Conservation (phyloP, 2,888 invertebrate species). For the Creontiades dilutus region DNA sequence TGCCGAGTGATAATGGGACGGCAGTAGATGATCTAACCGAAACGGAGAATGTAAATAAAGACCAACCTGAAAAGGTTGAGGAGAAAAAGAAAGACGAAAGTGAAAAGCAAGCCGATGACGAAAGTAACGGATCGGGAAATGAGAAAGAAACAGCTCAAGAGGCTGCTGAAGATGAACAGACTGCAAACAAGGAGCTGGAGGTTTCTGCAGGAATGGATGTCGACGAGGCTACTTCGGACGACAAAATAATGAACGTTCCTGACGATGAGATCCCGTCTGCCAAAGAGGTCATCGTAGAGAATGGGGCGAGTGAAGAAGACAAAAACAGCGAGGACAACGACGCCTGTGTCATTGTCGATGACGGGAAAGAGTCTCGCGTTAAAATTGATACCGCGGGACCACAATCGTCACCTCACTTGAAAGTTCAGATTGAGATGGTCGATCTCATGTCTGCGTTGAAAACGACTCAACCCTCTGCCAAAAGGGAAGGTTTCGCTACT, state of each 20-base stretch:
- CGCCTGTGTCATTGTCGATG: slow-evolving; percentile 62
- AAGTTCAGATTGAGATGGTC: slow-evolving; percentile 77
- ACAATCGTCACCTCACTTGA: not conserved
- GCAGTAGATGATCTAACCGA: not conserved
- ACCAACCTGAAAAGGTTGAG: not conserved
- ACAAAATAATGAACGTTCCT: not conserved
- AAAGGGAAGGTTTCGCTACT: slow-evolving; percentile 97
- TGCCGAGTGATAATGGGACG: not conserved
- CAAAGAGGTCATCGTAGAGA: not conserved
- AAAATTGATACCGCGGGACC: not conserved
- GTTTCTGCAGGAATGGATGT: slow-evolving; percentile 13
- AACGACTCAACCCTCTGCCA: slow-evolving; percentile 93
- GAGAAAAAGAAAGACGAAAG: not conserved
- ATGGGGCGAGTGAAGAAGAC: slow-evolving; percentile 22
- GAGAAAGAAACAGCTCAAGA: not conserved
- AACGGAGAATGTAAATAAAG: not conserved
- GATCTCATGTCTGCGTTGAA: slow-evolving; percentile 90
- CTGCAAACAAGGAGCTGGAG: not conserved
- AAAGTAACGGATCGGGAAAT: not conserved
- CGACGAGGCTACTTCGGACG: not conserved
- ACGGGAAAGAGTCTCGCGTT: not conserved
- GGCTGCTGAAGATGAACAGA: not conserved
- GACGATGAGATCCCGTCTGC: not conserved
- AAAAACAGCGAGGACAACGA: slow-evolving; percentile 48
- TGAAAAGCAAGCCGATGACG: not conserved